Conservation (phyloP, 2,113 vertebrate species). For the Microcebus tavaratra region DNA sequence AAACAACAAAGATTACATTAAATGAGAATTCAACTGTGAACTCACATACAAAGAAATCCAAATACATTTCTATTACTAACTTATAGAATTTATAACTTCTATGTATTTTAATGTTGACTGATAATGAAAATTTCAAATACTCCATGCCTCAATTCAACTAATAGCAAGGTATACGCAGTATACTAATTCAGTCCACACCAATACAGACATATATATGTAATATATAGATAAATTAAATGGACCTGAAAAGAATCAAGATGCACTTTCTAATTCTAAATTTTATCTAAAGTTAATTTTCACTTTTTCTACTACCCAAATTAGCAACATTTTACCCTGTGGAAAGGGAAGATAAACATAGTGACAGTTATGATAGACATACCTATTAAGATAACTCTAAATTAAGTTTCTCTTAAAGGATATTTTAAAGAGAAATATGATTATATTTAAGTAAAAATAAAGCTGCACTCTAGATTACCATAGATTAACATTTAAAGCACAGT, state of each 20-base stretch:
- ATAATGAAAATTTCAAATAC: constrained; percentile 59
- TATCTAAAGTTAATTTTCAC: constrained; percentile 38
- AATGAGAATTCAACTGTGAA: constrained; percentile 20
- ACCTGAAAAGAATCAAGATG: constrained; percentile 59
- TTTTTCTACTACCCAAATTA: not conserved
- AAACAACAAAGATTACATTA: not conserved
- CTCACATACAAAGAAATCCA: constrained; percentile 1
- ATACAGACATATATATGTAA: constrained; percentile 2
- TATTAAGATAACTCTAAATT: constrained; percentile 70
- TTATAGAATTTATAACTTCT: constrained; percentile 36
- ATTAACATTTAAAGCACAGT: not conserved
- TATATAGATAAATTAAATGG: not conserved
- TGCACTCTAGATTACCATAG: not conserved
- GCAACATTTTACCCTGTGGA: constrained; percentile 24
- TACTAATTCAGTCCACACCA: constrained; percentile 55
- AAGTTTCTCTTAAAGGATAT: not conserved
- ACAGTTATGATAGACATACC: constrained; percentile 64
- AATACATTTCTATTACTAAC: constrained; percentile 36
- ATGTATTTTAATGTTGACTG: constrained; percentile 41
- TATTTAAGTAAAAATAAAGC: constrained; percentile 64
- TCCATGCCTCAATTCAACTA: not conserved
- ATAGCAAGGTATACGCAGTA: constrained; percentile 39
- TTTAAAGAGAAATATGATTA: constrained; percentile 36
- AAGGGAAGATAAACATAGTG: constrained; percentile 25
- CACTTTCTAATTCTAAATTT: constrained; percentile 36